Percentiles rank a stretch among this genome's conserved stretches.
phyloP scores from a whole-genome alignment of 2,113 vertebrate species.

The Myiozetetes cayanensis region DNA sequence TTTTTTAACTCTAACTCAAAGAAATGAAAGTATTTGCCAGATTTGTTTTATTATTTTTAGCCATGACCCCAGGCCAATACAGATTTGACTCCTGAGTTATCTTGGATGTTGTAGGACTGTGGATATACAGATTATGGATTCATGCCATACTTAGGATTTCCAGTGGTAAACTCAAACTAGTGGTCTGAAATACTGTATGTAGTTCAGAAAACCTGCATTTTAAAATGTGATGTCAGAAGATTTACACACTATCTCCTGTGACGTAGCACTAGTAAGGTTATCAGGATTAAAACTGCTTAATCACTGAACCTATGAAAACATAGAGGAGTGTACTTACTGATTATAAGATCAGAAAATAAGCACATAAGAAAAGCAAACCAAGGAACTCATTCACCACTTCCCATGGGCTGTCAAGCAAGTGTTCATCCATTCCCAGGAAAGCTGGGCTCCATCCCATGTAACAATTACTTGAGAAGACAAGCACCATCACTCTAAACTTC shows the following conservation, averaged over 20 bases:
- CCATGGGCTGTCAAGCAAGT: background rate
- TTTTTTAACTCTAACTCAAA: background rate
- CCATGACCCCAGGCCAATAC: background rate
- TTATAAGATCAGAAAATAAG: background rate
- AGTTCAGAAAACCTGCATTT: background rate
- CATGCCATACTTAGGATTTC: background rate
- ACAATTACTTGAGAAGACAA: background rate
- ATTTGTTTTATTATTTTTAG: background rate
- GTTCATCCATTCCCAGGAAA: background rate
- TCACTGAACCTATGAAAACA: background rate
- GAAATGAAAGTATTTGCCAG: background rate
- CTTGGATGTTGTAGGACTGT: background rate
- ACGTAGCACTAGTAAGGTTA: background rate
- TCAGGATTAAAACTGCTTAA: background rate
- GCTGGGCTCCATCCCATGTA: accelerated
- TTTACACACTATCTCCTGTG: background rate
- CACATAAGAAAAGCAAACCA: background rate
- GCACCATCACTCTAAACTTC: accelerated
- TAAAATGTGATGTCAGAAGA: background rate
- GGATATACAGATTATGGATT: background rate
- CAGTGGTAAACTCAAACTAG: background rate
- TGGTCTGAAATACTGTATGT: background rate
- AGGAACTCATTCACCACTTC: background rate
- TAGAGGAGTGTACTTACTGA: background rate
- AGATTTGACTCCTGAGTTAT: background rate